These are phyloP conservation scores for Cotesia chilonis DNA, from an alignment of 1,140 invertebrate species.

Conservation along the genomic window DNA sequence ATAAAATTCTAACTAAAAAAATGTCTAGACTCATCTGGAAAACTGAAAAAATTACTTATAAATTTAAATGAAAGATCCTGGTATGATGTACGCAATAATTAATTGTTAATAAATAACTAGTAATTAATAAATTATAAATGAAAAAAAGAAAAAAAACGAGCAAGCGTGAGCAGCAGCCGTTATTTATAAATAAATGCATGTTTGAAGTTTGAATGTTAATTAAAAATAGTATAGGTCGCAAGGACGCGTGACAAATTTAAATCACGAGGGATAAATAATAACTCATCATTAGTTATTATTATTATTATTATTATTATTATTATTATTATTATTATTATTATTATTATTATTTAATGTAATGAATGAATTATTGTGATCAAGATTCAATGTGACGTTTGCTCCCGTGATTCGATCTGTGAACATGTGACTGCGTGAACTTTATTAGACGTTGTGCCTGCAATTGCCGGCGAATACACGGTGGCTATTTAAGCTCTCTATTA, in stretches of 20 bases:
- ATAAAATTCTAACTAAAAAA: no score
- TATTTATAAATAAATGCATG: slow-evolving; percentile 5
- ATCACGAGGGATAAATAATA: slow-evolving; percentile 41
- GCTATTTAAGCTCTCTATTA: no score
- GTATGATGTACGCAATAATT: no score
- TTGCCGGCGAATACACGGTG: slow-evolving; percentile 35
- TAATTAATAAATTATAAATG: background rate
- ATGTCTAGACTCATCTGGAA: background rate
- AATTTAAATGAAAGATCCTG: no score
- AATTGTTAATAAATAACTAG: no score
- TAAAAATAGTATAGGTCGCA: slow-evolving; percentile 17
- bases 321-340: no score
- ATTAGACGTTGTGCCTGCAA: slow-evolving; percentile 50
- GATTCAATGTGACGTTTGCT: slow-evolving; percentile 21
- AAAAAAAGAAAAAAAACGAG: background rate
- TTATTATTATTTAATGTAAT: slow-evolving; percentile 37
- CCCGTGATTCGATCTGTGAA: background rate
- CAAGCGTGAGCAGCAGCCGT: background rate
- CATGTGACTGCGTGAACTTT: slow-evolving; percentile 39
- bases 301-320: slow-evolving; percentile 38
- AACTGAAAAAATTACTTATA: background rate
- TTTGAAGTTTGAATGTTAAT: background rate
- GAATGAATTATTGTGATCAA: background rate
- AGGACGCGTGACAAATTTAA: slow-evolving; percentile 44
- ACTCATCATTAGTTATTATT: background rate